Base-by-base conservation (phyloP, 1,140 invertebrate species). In the Batillaria attramentaria region DNA sequence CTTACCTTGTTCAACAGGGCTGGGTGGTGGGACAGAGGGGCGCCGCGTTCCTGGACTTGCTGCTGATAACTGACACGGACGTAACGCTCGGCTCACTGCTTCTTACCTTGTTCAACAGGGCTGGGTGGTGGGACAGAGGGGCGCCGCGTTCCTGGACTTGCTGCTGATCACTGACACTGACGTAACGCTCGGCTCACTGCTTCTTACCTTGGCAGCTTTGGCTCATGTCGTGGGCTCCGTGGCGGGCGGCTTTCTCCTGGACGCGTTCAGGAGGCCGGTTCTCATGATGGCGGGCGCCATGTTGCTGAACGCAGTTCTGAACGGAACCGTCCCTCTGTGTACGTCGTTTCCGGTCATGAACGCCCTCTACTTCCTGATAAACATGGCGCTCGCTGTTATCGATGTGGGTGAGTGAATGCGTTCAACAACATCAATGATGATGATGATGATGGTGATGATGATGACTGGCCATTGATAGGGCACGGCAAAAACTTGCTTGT, bases 121-220 rank as follows among this genome's bases (percentile, higher is more conserved):
- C 24, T 78, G 72, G 72, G 65, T 62, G 50, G 65, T 68, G 16
- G 82, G 79, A 35, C 79, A 83, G 37, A 37, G 72, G 20, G 82
- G 79, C 0, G 72, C 78, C 18, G 77, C 70, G 5, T 83, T 81
- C 72, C 73, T 78, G 2, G 77, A 79, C 42, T 28, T 83, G 13
- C 68, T 77, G 31, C 57, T 77, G n/a, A 77, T 82, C 20, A 70
- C 78, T 16, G 43, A 73, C 33, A 77, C 74, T 0, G 68, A 82
- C 62, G 70, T 82, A n/a, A 28, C 76, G 41, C 66, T 42, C 16
- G 76, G 73, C 1, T 82, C 81, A 0, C 39, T 79, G 1, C 31
- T 82, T 18, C 79, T 82, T 65, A 79, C 77, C 13, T 24, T 72
- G 41, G 69, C 69, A 2, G 69, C 31, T 4, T 3, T 81, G 65